Evolutionary conservation across 2,888 invertebrate genomes (phyloP).

Genomic region (Phengaris alcon): DNA sequence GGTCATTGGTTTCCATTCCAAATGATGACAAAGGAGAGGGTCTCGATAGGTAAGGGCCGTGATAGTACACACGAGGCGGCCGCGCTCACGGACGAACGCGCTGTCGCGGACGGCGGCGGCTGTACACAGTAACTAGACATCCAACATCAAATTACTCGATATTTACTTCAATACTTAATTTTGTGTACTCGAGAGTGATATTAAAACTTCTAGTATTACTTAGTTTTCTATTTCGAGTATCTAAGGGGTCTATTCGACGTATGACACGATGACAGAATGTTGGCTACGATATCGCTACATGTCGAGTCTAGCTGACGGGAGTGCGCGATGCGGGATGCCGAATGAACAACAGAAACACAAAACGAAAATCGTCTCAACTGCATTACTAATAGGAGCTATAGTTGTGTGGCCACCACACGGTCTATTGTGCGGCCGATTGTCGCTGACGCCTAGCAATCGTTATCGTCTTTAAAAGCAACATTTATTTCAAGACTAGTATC

Average conservation of each 20-base stretch:
- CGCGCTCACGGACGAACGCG: neutral
- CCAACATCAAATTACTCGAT: constrained; percentile 6
- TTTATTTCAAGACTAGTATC: too few species aligned
- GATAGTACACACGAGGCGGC: neutral
- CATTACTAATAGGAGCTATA: neutral
- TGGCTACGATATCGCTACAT: constrained; percentile 10
- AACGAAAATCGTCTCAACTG: constrained; percentile 8
- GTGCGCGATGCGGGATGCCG: constrained; percentile 26
- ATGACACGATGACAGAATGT: constrained; percentile 2
- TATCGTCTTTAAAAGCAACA: neutral
- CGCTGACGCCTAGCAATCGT: neutral
- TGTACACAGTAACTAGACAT: constrained; percentile 7
- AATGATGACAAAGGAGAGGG: neutral
- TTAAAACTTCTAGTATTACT: constrained; percentile 3
- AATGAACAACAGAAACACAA: constrained; percentile 9
- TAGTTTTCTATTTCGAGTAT: constrained; percentile 4
- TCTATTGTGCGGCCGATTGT: neutral
- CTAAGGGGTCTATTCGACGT: constrained; percentile 19
- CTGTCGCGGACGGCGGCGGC: neutral
- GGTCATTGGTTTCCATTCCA: neutral
- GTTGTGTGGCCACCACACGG: neutral
- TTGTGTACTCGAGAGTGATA: neutral
- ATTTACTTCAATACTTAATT: constrained; percentile 1
- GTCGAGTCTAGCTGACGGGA: constrained; percentile 14
- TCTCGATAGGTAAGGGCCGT: neutral